Evolutionary conservation across 2,888 invertebrate species (phyloP).

Genomic region (Apomyelois bistriatella): DNA sequence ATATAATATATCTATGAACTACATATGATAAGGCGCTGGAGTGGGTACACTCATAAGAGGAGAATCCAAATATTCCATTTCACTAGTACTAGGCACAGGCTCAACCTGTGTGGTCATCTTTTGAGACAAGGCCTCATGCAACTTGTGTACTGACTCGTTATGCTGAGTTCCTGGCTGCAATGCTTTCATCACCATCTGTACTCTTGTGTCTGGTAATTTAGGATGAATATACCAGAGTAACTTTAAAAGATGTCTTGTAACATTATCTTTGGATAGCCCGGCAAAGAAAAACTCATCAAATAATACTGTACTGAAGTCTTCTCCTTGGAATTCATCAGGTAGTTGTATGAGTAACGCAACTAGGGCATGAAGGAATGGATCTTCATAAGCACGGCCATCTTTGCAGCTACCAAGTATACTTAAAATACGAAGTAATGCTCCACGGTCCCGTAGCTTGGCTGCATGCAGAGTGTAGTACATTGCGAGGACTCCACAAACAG

Average conservation of each 20-base stretch:
- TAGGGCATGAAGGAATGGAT: slow-evolving; percentile 95
- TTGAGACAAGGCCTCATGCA: slow-evolving; percentile 88
- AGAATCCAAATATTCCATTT: slow-evolving; percentile 88
- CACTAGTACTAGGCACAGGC: slow-evolving; percentile 80
- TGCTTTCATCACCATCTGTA: slow-evolving; percentile 90
- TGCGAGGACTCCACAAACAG: slow-evolving; percentile 94
- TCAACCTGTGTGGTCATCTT: slow-evolving; percentile 88
- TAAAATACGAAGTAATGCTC: slow-evolving; percentile 90
- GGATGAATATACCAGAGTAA: slow-evolving; percentile 94
- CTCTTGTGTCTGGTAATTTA: slow-evolving; percentile 88
- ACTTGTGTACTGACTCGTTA: slow-evolving; percentile 89
- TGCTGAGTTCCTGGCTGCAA: slow-evolving; percentile 88
- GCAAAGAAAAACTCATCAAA: slow-evolving; percentile 98
- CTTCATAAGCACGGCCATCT: slow-evolving; percentile 95
- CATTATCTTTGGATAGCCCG: slow-evolving; percentile 93
- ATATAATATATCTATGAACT: slow-evolving; percentile 11
- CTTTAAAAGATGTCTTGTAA: slow-evolving; percentile 93
- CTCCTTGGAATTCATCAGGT: slow-evolving; percentile 94
- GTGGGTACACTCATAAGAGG: slow-evolving; percentile 92
- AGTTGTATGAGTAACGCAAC: slow-evolving; percentile 92
- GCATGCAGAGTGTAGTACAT: slow-evolving; percentile 97
- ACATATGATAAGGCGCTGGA: slow-evolving; percentile 85
- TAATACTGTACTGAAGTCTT: slow-evolving; percentile 96
- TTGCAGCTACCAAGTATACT: slow-evolving; percentile 94
- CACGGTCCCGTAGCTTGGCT: slow-evolving; percentile 88